Conservation (phyloP, 2,113 vertebrate genomes). For the Entomyzon cyanotis region DNA sequence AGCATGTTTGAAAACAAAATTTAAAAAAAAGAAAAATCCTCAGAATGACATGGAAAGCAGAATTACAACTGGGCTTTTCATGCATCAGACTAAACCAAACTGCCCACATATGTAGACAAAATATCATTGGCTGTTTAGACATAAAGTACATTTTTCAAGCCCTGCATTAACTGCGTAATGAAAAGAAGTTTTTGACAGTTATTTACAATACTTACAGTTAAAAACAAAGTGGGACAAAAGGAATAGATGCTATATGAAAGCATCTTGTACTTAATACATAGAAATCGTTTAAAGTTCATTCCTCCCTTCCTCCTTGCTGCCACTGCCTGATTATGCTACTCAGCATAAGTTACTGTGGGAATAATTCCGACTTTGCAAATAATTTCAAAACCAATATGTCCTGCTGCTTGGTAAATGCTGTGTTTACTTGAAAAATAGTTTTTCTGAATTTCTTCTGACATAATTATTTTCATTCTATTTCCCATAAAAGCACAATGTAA, state of each 20-base stretch:
- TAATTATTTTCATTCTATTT: neutral
- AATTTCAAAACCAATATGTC: neutral
- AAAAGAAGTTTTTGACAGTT: neutral
- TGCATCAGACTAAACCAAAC: neutral
- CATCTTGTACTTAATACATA: neutral
- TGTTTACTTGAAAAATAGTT: neutral
- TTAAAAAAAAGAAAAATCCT: neutral
- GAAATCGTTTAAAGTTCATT: neutral
- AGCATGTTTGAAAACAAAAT: slow-evolving; percentile 7
- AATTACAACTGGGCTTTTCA: neutral
- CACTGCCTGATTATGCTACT: neutral
- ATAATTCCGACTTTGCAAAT: neutral
- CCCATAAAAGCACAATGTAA: neutral
- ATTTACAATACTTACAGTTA: neutral
- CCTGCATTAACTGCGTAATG: neutral
- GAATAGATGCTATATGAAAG: neutral
- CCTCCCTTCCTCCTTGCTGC: neutral
- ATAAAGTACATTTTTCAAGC: neutral
- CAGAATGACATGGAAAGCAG: neutral
- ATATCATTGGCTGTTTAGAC: neutral
- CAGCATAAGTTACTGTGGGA: fast-evolving
- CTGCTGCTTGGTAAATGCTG: neutral
- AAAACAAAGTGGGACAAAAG: neutral
- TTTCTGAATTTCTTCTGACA: neutral
- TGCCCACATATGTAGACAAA: neutral